These are phyloP conservation scores for Aleiodes testaceus DNA, from an alignment of 2,888 invertebrate genomes.

Conservation along the genomic window DNA sequence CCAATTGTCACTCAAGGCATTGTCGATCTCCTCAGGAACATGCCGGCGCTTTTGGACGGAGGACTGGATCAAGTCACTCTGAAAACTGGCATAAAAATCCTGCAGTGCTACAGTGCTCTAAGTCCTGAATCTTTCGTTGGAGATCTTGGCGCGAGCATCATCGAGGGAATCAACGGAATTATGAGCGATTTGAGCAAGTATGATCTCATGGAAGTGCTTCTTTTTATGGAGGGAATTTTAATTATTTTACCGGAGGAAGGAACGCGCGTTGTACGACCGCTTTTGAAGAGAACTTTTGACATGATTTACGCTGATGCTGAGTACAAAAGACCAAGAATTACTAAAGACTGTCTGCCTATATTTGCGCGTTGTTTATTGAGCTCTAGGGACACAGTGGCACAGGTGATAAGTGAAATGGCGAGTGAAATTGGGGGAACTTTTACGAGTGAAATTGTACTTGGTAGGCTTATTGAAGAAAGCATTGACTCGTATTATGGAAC, in stretches of 20 bases:
- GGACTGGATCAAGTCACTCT: conserved; percentile 40
- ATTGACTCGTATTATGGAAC: conserved; percentile 82
- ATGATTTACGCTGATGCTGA: conserved; percentile 74
- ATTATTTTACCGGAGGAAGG: conserved; percentile 83
- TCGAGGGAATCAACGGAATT: conserved; percentile 81
- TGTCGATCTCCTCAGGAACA: conserved; percentile 83
- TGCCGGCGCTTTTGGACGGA: conserved; percentile 79
- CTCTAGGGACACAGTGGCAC: conserved; percentile 73
- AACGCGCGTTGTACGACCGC: conserved; percentile 81
- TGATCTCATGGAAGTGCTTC: conserved; percentile 82
- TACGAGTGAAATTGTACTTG: conserved; percentile 80
- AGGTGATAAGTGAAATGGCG: conserved; percentile 63
- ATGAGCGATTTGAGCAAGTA: conserved; percentile 86
- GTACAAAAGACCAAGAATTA: conserved; percentile 76
- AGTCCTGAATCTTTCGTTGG: conserved; percentile 85
- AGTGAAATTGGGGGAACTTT: conserved; percentile 67
- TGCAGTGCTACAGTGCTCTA: conserved; percentile 86
- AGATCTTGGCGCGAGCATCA: conserved; percentile 81
- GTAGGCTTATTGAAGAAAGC: conserved; percentile 85
- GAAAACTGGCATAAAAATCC: conserved; percentile 77
- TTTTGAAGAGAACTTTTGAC: conserved; percentile 78
- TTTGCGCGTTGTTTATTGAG: conserved; percentile 85
- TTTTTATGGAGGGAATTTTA: conserved; percentile 84
- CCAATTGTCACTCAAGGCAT: conserved; percentile 78
- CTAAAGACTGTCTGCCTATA: conserved; percentile 86